Evolutionary conservation across 1,140 invertebrate genomes (phyloP), one percentile per base, ranked within the genome.

Genomic region (Drosophila repleta): DNA sequence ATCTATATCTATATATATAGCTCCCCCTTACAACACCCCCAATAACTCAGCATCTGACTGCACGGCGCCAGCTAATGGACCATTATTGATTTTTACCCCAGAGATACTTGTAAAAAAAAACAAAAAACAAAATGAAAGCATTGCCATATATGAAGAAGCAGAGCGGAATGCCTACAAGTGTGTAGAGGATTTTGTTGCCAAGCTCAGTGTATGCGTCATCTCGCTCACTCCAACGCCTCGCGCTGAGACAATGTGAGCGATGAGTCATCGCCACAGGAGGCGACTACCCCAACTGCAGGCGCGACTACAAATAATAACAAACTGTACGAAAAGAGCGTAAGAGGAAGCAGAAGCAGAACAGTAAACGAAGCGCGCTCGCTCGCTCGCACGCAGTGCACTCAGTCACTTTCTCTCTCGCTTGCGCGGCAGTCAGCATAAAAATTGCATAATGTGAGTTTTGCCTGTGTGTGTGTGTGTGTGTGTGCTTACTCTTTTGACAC

Each of bases 351-450:
- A 11, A 48, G 20, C 17, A 64, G 51, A 45, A 46, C 52, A 39
- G 18, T 41, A 52, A 45, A 43, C 57, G 39, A 46, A 46, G 73
- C 39, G 17, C 6, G 17, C 39, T 43, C 6, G 17, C 39, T 43
- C 39, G 39, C 39, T 43, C 39, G 15, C 48, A 35, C 17, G 15
- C 29, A 48, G 43, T 17, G 26, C 10, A 20, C 43, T 29, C 29
- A 64, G 46, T 76, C 67, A 85, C 81, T 85, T 88, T 87, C 82
- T 87, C 83, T 77, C 79, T 82, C 55, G 60, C 58, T 74, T 32
- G 26, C 71, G 56, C 73, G 13, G 20, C 51, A 52, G 68, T 57
- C 64, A 88, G 71, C 84, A 87, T 87, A 88, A 83, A 88, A 87
- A 88, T 87, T 87, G 83, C 83, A 87, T 87, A 87, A 87, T 87